Percentiles rank a stretch among this genome's conserved stretches.
These are phyloP conservation scores for Cepaea hortensis DNA, from an alignment of 2,888 invertebrate species.

Conservation along the genomic window DNA sequence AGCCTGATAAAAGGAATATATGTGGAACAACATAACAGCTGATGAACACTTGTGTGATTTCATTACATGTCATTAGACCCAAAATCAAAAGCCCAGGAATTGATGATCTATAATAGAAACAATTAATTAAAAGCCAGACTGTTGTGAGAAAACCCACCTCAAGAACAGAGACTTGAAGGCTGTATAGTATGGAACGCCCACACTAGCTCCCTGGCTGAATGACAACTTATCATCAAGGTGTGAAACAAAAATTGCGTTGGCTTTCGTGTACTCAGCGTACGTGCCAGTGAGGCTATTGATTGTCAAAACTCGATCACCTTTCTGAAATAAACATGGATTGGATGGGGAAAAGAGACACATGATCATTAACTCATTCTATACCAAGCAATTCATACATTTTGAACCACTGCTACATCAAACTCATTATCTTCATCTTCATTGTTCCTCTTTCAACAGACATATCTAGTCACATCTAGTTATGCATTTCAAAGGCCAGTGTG, in stretches of 20 bases:
- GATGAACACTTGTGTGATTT: no score
- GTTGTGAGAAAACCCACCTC: slow-evolving; percentile 66
- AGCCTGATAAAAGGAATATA: no score
- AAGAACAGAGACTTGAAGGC: slow-evolving; percentile 79
- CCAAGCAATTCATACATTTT: not conserved
- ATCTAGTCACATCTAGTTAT: no score
- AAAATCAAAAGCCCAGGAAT: no score
- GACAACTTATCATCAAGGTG: slow-evolving; percentile 75
- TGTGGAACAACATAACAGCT: no score
- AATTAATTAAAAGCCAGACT: no score
- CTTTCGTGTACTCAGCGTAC: slow-evolving; percentile 78
- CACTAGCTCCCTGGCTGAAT: slow-evolving; percentile 79
- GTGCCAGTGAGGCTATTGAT: slow-evolving; percentile 74
- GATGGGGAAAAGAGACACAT: not conserved
- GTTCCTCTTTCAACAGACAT: no score
- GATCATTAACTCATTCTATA: not conserved
- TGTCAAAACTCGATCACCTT: slow-evolving; percentile 77
- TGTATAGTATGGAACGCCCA: slow-evolving; percentile 80
- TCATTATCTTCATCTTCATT: no score
- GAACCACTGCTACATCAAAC: not conserved
- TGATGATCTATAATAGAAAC: no score
- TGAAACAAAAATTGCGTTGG: slow-evolving; percentile 71
- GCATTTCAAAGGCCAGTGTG: no score
- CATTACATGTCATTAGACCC: no score
- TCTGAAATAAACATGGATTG: slow-evolving; percentile 60